These are phyloP conservation scores for Dipodomys stephensi DNA, from an alignment of 2,113 vertebrate genomes.

Conservation along the genomic window DNA sequence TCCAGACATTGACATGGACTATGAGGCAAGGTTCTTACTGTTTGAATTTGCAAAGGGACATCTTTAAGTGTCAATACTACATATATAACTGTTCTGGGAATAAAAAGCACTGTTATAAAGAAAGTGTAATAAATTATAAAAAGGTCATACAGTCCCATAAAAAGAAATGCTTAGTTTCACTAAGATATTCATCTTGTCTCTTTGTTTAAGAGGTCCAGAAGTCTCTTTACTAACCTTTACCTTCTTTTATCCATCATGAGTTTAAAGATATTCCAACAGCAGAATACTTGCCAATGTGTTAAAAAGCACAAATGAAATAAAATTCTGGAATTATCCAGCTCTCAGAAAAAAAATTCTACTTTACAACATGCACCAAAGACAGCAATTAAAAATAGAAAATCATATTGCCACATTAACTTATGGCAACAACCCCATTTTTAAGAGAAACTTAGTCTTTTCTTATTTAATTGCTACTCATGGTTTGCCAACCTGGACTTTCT, in stretches of 20 bases:
- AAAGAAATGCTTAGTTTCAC: constrained; percentile 59
- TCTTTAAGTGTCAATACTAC: constrained; percentile 59
- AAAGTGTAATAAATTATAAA: constrained; percentile 55
- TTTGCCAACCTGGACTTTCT: constrained; percentile 65
- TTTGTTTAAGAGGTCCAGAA: constrained; percentile 57
- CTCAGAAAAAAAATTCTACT: constrained; percentile 56
- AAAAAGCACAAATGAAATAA: constrained; percentile 50
- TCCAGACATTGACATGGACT: constrained; percentile 46
- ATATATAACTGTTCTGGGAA: constrained; percentile 62
- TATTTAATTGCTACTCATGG: constrained; percentile 69
- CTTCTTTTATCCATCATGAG: constrained; percentile 46
- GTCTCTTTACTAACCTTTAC: constrained; percentile 45
- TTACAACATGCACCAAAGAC: constrained; percentile 39
- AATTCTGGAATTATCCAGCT: constrained; percentile 45
- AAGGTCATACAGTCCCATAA: constrained; percentile 28
- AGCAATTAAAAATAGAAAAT: constrained; percentile 80
- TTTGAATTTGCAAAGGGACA: constrained; percentile 43
- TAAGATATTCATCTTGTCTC: constrained; percentile 53
- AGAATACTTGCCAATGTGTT: constrained; percentile 34
- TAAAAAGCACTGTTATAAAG: constrained; percentile 43
- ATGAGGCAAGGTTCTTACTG: constrained; percentile 17
- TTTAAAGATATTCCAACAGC: constrained; percentile 12
- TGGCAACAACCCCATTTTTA: constrained; percentile 67
- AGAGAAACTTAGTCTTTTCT: constrained; percentile 66
- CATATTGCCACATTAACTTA: constrained; percentile 47